Evolutionary conservation across 2,113 vertebrate species (phyloP).

Genomic region (Oreochromis tanganicae): DNA sequence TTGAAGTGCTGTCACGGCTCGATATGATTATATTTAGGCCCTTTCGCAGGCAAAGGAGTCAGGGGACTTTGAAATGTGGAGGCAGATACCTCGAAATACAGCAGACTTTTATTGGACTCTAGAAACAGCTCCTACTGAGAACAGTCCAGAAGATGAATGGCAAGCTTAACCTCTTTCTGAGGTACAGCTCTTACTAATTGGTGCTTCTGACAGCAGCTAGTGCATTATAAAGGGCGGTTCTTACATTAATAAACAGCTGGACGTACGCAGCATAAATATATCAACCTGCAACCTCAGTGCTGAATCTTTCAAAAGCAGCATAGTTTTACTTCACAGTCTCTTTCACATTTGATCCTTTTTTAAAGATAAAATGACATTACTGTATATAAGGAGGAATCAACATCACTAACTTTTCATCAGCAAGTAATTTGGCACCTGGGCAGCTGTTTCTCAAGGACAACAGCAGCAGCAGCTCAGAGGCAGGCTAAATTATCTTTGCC

Average conservation of each 20-base stretch:
- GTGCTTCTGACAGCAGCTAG: neutral
- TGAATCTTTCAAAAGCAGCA: neutral
- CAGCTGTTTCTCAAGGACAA: neutral
- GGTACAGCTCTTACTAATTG: conserved; percentile 3
- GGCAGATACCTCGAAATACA: neutral
- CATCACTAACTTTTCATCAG: neutral
- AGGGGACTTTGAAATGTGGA: neutral
- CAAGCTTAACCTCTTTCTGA: neutral
- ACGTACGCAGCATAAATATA: neutral
- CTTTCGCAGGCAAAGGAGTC: neutral
- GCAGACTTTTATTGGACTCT: neutral
- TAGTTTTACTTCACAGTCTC: neutral
- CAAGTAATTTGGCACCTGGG: neutral
- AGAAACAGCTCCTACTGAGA: neutral
- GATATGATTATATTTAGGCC: conserved; percentile 43
- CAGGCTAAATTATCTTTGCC: neutral
- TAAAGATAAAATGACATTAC: neutral
- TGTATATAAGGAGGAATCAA: neutral
- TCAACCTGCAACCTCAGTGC: neutral
- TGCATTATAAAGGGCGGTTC: neutral
- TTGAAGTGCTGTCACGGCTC: conserved; percentile 53
- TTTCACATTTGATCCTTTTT: neutral
- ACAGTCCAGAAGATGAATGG: neutral
- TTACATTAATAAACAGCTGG: neutral
- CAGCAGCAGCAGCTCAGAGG: neutral